A percentile compares a stretch with the other conserved stretches of the same genome.
Evolutionary conservation across 2,888 invertebrate genomes (phyloP).

Genomic region (Phalera bucephala): DNA sequence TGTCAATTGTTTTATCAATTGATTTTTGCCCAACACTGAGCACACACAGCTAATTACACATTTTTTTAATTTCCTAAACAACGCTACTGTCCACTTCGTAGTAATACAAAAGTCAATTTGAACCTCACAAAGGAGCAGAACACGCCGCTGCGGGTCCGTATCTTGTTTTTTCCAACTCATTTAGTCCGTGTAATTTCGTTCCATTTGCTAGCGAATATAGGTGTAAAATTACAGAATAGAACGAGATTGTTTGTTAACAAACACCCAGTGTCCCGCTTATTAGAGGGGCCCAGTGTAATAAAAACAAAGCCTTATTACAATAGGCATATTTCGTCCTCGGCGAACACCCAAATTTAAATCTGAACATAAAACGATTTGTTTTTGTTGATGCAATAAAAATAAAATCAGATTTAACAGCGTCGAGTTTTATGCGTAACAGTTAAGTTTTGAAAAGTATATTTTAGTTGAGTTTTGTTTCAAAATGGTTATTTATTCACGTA

Average conservation of each 20-base stretch:
- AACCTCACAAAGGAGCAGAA: background rate
- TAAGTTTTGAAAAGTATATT: conserved; percentile 45
- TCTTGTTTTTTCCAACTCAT: conserved; percentile 46
- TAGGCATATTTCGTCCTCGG: conserved; percentile 45
- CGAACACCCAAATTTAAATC: conserved; percentile 70
- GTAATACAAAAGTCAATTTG: conserved; percentile 2
- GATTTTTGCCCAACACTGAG: too few relatives aligned
- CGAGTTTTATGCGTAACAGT: conserved; percentile 49
- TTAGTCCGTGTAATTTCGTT: conserved; percentile 53
- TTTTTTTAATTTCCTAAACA: conserved; percentile 1
- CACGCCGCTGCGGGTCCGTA: background rate
- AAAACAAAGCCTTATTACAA: conserved; percentile 75
- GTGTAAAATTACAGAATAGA: conserved; percentile 68
- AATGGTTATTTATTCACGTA: too few relatives aligned
- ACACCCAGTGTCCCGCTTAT: conserved; percentile 74
- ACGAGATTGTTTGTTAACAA: conserved; percentile 74
- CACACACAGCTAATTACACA: too few relatives aligned
- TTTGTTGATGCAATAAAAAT: conserved; percentile 68
- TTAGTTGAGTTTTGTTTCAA: too few relatives aligned
- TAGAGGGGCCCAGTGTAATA: conserved; percentile 72
- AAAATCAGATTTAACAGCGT: conserved; percentile 60
- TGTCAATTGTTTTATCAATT: too few relatives aligned
- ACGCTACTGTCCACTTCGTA: background rate
- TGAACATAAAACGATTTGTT: conserved; percentile 69
- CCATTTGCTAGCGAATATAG: conserved; percentile 53